These are phyloP conservation scores for Micoletzkya japonica DNA, from an alignment of 2,888 invertebrate species.

Conservation along the genomic window DNA sequence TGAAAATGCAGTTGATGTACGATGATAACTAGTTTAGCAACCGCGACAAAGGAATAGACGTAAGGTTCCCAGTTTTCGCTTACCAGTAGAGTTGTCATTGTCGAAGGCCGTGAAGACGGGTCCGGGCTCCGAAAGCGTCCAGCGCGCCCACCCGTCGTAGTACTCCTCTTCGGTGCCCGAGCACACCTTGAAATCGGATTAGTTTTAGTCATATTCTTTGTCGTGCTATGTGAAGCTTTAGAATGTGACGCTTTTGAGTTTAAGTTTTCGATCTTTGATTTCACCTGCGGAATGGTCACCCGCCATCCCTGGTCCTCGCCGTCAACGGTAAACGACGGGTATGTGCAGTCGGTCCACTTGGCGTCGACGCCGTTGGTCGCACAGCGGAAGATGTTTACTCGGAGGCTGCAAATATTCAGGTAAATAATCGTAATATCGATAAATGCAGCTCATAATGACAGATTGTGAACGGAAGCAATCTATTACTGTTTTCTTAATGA, in stretches of 20 bases:
- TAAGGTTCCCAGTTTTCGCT: neutral
- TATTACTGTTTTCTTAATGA: too few relatives aligned
- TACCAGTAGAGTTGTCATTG: conserved; percentile 21
- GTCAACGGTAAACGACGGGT: conserved; percentile 36
- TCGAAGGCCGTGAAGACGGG: conserved; percentile 49
- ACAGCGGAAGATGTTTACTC: conserved; percentile 43
- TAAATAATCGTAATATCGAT: neutral
- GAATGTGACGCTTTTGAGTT: too few relatives aligned
- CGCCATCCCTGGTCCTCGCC: conserved; percentile 37
- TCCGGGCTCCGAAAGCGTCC: conserved; percentile 42
- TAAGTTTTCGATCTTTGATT: too few relatives aligned
- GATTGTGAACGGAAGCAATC: too few relatives aligned
- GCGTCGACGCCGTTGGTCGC: conserved; percentile 31
- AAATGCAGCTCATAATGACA: too few relatives aligned
- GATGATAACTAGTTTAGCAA: neutral
- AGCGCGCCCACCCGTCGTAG: conserved; percentile 53
- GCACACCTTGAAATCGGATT: conserved; percentile 33
- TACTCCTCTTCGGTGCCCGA: conserved; percentile 46
- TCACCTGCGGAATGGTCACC: conserved; percentile 39
- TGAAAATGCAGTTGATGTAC: neutral
- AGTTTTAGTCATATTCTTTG: too few relatives aligned
- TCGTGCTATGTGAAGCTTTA: too few relatives aligned
- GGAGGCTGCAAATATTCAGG: conserved; percentile 42
- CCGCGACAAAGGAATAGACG: too few relatives aligned
- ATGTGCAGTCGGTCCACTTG: conserved; percentile 44